phyloP scores from a whole-genome alignment of 1,140 invertebrate species.

The Pachyrhynchus sulphureomaculatus region DNA sequence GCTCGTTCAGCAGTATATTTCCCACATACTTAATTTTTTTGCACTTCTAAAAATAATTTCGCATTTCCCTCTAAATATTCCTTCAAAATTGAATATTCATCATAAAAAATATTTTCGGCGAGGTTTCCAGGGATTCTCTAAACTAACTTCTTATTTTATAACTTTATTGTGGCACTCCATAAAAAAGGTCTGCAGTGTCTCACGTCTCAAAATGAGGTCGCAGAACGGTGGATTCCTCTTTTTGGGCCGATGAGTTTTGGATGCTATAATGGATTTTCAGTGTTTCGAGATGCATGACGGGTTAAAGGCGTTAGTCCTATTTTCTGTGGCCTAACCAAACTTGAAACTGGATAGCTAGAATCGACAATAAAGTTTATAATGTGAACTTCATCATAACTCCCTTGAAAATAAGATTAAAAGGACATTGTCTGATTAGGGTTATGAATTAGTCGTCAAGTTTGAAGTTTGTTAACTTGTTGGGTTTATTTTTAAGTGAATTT shows the following conservation, averaged over 20 bases:
- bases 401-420: background rate
- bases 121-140: background rate
- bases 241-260: conserved; percentile 23
- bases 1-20: too few species aligned
- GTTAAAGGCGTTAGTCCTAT: conserved; percentile 25
- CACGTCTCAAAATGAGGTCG: conserved; percentile 16
- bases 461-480: too few species aligned
- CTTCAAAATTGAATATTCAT: too few species aligned
- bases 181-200: conserved; percentile 20
- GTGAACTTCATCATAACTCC: conserved; percentile 9
- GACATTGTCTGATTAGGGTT: too few species aligned
- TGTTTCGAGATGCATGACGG: conserved; percentile 22
- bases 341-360: conserved; percentile 15
- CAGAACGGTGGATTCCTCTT: conserved; percentile 13
- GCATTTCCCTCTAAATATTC: too few species aligned
- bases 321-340: conserved; percentile 27
- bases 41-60: too few species aligned
- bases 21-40: too few species aligned
- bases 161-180: background rate
- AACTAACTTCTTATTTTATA: conserved; percentile 13
- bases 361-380: conserved; percentile 22
- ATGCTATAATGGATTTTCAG: conserved; percentile 26
- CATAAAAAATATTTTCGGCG: too few species aligned
- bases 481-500: too few species aligned
- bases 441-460: too few species aligned